Evolutionary conservation across 2,888 invertebrate species (phyloP), one percentile per base, ranked within the genome.

Genomic region (Ophonus ardosiacus): DNA sequence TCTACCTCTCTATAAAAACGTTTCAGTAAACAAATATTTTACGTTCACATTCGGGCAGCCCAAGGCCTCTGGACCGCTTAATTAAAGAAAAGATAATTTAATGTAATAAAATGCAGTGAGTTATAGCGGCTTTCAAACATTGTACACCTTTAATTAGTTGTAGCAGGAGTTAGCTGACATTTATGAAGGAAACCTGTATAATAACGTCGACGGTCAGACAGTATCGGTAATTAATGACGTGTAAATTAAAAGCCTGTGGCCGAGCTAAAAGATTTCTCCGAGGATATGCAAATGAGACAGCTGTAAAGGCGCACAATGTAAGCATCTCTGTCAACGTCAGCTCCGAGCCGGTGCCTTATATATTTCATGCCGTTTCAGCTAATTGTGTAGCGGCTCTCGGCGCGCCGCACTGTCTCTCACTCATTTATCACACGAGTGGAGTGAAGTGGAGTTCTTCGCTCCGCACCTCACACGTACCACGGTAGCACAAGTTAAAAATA

Each of bases 161-260:
- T 88, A 88, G 89, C 89, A 88, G 86, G 88, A 89, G 88, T 88
- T 87, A 87, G 88, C 88, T 89, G 89, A 89, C 90, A 89, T 90
- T 90, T 90, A 90, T 90, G 89, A 90, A 90, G 90, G 89, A 88
- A 89, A 88, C 88, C 88, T 88, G 88, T 88, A 88, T 88, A 88
- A 88, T 88, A 86, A 85, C 87, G 88, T 88, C 88, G 88, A 43
- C 87, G 87, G 86, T 87, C 86, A 86, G 87, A 87, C 86, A 86
- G 87, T 88, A 87, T 86, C 87, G 87, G 87, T 88, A 88, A 88
- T 88, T 88, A 88, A 89, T 88, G 88, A 90, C 88, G 90, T 91
- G 91, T 91, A 91, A 91, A 91, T 91, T 90, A 91, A 90, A 90
- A 90, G 90, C 89, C 90, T 90, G 89, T 90, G 90, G 90, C 90